A percentile compares a stretch with the other conserved stretches of the same genome.
Conservation (phyloP, 2,797 vertebrate genomes). For the Momotus momota region DNA sequence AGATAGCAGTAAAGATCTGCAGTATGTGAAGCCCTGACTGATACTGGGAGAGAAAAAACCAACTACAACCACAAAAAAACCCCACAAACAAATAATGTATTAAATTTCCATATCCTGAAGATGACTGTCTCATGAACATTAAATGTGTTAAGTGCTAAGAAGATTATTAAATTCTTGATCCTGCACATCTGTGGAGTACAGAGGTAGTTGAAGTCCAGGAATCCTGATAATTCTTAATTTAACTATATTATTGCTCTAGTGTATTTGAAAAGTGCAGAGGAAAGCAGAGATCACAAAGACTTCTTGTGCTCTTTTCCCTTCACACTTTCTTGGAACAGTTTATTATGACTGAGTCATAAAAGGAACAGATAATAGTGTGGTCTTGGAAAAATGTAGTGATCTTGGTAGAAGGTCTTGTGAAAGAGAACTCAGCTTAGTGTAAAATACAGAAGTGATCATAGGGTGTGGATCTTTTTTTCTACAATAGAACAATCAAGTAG, state of each 20-base stretch:
- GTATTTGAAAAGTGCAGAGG: background rate
- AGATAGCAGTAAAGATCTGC: background rate
- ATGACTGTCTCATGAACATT: background rate
- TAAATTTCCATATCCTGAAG: background rate
- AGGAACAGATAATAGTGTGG: background rate
- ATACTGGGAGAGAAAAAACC: background rate
- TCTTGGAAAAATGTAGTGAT: slow-evolving; percentile 1
- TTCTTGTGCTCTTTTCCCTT: background rate
- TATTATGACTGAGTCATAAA: background rate
- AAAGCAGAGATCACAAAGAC: background rate
- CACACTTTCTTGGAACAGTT: background rate
- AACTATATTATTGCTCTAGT: background rate
- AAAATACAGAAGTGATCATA: background rate
- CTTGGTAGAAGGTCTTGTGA: background rate
- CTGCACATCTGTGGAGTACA: background rate
- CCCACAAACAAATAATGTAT: accelerated
- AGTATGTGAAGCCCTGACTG: background rate
- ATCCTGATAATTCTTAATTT: background rate
- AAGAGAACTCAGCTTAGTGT: background rate
- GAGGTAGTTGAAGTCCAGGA: background rate
- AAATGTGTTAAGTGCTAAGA: background rate
- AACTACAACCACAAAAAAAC: too few species aligned
- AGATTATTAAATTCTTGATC: background rate
- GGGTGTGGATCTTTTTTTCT: accelerated
- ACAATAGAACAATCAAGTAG: background rate